Evolutionary conservation across 2,797 vertebrate genomes (phyloP).

Genomic region (Argyrosomus regius): DNA sequence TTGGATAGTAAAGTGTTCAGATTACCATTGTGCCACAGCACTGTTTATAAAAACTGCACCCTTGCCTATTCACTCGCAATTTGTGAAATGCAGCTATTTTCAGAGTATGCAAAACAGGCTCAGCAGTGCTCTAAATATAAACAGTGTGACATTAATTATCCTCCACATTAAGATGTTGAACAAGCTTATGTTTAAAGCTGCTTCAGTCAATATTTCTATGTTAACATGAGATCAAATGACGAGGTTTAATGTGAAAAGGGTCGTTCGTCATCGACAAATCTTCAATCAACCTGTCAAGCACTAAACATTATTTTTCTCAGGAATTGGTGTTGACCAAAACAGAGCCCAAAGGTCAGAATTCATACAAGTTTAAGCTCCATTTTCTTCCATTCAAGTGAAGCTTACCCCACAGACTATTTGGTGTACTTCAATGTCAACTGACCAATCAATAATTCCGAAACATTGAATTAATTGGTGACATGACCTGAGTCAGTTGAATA

Average conservation of each 20-base stretch:
- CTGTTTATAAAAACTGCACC: not conserved
- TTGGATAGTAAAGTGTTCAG: not conserved
- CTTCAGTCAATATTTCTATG: not conserved
- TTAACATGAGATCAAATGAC: not conserved
- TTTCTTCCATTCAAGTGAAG: not conserved
- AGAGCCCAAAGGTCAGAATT: not conserved
- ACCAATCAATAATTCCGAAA: not conserved
- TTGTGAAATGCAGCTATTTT: not conserved
- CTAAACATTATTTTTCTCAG: no score
- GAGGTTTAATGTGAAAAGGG: no score
- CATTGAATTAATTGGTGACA: not conserved
- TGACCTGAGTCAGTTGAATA: not conserved
- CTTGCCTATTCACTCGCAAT: not conserved
- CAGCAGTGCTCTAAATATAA: not conserved
- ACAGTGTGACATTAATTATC: not conserved
- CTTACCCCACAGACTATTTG: not conserved
- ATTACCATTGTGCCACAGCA: not conserved
- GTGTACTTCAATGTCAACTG: not conserved
- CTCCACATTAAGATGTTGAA: not conserved
- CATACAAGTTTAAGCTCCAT: not conserved
- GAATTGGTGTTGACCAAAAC: not conserved
- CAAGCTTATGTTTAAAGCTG: conserved; percentile 3
- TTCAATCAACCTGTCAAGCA: not conserved
- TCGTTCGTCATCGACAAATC: not conserved
- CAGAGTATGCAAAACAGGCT: not conserved